phyloP scores from a whole-genome alignment of 2,888 invertebrate genomes.

The Acrocera orbiculus region DNA sequence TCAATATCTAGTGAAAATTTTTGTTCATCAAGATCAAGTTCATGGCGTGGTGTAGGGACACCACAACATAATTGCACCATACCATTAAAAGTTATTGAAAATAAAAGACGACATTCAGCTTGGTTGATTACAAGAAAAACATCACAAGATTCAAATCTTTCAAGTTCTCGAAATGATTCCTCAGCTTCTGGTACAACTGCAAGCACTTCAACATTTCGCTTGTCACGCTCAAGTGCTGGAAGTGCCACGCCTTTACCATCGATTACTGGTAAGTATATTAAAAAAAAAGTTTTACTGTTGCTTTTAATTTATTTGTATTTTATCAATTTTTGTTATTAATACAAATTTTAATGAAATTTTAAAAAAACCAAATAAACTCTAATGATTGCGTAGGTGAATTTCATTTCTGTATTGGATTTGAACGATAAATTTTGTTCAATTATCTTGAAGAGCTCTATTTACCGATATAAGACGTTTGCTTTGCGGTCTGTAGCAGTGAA shows the following conservation, averaged over 20 bases:
- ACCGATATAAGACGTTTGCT: too few species aligned
- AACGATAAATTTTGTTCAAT: too few species aligned
- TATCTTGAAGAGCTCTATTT: too few species aligned
- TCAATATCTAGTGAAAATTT: conserved; percentile 82
- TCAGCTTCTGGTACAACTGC: conserved; percentile 81
- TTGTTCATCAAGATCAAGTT: conserved; percentile 72
- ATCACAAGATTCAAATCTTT: conserved; percentile 80
- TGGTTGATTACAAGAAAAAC: conserved; percentile 85
- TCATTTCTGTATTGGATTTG: too few species aligned
- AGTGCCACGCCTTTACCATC: conserved; percentile 35
- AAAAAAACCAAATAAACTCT: too few species aligned
- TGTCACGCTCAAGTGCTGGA: conserved; percentile 60
- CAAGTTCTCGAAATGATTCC: conserved; percentile 79
- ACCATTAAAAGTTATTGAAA: conserved; percentile 52
- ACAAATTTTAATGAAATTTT: too few species aligned
- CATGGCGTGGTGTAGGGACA: conserved; percentile 58
- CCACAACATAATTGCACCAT: conserved; percentile 52
- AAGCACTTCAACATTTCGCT: conserved; percentile 76
- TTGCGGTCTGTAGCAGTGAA: too few species aligned
- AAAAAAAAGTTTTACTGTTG: too few species aligned
- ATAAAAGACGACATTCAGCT: conserved; percentile 64
- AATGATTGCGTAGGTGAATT: too few species aligned
- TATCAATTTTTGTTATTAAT: too few species aligned
- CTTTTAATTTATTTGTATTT: not conserved
- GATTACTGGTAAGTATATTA: conserved; percentile 22